Conservation (phyloP, 1,140 invertebrate species). For the Apis laboriosa region DNA sequence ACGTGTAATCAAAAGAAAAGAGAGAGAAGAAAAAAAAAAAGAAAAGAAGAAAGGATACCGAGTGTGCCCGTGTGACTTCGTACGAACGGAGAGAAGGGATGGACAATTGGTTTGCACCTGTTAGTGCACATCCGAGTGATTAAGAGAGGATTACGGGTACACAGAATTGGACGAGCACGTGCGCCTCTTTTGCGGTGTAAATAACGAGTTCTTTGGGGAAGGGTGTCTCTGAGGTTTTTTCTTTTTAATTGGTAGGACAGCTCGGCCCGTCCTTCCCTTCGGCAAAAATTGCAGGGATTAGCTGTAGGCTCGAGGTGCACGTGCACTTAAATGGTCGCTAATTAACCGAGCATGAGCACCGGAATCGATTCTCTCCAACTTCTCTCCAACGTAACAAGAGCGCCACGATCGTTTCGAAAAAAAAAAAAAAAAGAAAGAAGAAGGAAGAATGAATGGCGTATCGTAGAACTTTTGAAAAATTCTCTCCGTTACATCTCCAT, state of each 20-base stretch:
- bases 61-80: neutral
- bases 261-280: constrained; percentile 47
- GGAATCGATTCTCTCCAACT: constrained; percentile 1
- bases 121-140: constrained; percentile 48
- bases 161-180: constrained; percentile 66
- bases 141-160: constrained; percentile 33
- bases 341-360: constrained; percentile 66
- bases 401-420: neutral
- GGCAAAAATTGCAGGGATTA: constrained; percentile 72
- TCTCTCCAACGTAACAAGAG: neutral
- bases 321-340: constrained; percentile 77
- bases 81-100: neutral
- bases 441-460: neutral
- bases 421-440: neutral
- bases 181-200: constrained; percentile 63
- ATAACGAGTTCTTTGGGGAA: constrained; percentile 55
- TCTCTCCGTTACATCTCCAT: no score
- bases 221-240: constrained; percentile 65
- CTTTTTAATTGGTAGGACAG: constrained; percentile 73
- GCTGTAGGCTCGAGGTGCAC: constrained; percentile 71
- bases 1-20: no score
- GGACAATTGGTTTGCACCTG: constrained; percentile 54
- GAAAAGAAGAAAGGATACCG: neutral
- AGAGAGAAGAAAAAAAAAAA: no score
- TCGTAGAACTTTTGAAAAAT: no score